Conservation (phyloP, 2,888 invertebrate species). For the Apodemia duryi region DNA sequence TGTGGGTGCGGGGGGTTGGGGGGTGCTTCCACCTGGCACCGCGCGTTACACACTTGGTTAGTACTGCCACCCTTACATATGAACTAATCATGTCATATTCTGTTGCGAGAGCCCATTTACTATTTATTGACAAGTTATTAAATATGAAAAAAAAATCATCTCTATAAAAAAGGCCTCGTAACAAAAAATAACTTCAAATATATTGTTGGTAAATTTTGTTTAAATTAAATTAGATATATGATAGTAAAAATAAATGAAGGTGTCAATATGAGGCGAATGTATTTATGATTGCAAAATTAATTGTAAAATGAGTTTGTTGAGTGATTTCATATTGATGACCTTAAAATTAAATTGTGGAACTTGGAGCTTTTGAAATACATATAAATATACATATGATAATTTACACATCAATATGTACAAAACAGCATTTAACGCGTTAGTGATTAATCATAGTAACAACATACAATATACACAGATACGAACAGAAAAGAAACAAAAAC, state of each 20-base stretch:
- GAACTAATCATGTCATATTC: slow-evolving; percentile 25
- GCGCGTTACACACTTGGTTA: slow-evolving; percentile 67
- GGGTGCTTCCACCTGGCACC: slow-evolving; percentile 51
- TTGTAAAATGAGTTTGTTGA: too few relatives aligned
- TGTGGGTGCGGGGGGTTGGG: slow-evolving; percentile 55
- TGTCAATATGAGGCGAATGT: too few relatives aligned
- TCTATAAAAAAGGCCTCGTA: slow-evolving; percentile 5
- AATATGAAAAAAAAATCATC: neutral
- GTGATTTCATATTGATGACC: too few relatives aligned
- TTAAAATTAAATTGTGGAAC: too few relatives aligned
- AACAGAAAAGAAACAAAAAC: too few relatives aligned
- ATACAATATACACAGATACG: slow-evolving; percentile 2
- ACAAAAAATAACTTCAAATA: slow-evolving; percentile 1
- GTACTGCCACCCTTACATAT: slow-evolving; percentile 55
- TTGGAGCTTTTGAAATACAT: too few relatives aligned
- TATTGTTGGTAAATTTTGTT: neutral
- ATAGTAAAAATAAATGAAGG: too few relatives aligned
- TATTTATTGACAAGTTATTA: neutral
- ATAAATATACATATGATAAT: too few relatives aligned
- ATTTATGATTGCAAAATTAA: too few relatives aligned
- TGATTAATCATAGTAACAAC: neutral
- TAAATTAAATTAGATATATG: neutral
- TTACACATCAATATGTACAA: too few relatives aligned
- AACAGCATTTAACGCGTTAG: neutral
- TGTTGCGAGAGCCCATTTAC: neutral